A percentile compares a stretch with the other conserved stretches of the same genome.
Evolutionary conservation across 2,113 vertebrate species (phyloP).

Genomic region (Datnioides undecimradiatus): DNA sequence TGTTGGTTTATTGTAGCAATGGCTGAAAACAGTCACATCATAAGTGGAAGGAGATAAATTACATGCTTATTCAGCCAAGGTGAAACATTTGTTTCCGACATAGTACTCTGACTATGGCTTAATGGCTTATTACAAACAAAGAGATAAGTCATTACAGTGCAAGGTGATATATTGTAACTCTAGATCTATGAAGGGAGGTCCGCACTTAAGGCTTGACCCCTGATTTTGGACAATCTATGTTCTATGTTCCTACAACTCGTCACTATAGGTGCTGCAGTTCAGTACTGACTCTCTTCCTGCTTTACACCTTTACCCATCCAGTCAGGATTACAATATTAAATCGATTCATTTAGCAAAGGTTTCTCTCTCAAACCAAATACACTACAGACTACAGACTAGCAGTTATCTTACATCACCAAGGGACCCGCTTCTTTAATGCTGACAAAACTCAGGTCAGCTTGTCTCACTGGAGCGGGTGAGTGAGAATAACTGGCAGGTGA

Average conservation of each 20-base stretch:
- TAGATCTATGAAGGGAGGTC: background rate
- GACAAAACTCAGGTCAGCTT: background rate
- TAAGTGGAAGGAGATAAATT: background rate
- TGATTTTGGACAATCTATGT: background rate
- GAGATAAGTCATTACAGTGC: background rate
- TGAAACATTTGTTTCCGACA: background rate
- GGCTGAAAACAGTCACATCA: background rate
- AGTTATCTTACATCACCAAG: too few relatives aligned
- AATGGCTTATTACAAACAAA: too few relatives aligned
- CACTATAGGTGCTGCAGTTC: background rate
- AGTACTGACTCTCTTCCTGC: too few relatives aligned
- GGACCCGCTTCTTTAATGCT: background rate
- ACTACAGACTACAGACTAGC: too few relatives aligned
- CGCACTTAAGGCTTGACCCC: background rate
- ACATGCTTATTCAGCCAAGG: background rate
- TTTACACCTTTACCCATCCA: background rate
- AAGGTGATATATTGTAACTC: background rate
- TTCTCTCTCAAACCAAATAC: background rate
- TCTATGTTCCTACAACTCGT: background rate
- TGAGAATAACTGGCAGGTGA: background rate
- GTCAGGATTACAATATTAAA: background rate
- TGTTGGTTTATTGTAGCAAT: slow-evolving; percentile 6
- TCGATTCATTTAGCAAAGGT: background rate
- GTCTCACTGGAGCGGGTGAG: background rate
- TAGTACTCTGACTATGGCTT: background rate